Conservation (phyloP, 2,113 vertebrate species). For the Calonectris borealis region DNA sequence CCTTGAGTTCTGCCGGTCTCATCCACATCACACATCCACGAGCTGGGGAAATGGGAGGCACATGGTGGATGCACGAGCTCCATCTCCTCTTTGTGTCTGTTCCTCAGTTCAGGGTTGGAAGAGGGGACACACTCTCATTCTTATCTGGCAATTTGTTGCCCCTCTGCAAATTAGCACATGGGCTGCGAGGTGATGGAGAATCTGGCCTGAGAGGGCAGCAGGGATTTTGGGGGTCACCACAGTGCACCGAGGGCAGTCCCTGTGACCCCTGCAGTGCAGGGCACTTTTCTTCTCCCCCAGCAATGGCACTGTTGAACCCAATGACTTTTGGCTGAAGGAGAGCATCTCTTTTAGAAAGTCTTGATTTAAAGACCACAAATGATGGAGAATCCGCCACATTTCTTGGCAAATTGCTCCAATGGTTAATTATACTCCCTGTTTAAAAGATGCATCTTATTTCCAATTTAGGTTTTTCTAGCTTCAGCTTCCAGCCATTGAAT, state of each 20-base stretch:
- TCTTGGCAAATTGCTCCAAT: conserved; percentile 55
- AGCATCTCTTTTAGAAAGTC: neutral
- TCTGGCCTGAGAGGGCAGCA: neutral
- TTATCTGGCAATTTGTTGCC: neutral
- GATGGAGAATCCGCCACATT: conserved; percentile 52
- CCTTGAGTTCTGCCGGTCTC: neutral
- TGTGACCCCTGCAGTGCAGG: neutral
- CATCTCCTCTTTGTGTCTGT: neutral
- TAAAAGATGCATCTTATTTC: conserved; percentile 67
- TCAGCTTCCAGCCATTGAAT: conserved; percentile 63
- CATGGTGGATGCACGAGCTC: rapidly evolving
- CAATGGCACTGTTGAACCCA: neutral
- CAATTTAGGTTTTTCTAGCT: conserved; percentile 63
- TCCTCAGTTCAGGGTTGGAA: neutral
- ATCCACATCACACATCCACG: rapidly evolving
- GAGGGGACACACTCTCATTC: neutral
- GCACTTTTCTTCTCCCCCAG: neutral
- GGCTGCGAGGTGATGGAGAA: neutral
- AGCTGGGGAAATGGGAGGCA: neutral
- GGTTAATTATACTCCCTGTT: conserved; percentile 60
- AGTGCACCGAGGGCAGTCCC: neutral
- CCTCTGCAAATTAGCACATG: neutral
- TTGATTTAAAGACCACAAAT: conserved; percentile 37
- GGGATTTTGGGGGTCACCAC: neutral
- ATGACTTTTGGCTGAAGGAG: neutral